Evolutionary conservation across 1,140 invertebrate genomes (phyloP).

Genomic region (Tetraneura akinire): DNA sequence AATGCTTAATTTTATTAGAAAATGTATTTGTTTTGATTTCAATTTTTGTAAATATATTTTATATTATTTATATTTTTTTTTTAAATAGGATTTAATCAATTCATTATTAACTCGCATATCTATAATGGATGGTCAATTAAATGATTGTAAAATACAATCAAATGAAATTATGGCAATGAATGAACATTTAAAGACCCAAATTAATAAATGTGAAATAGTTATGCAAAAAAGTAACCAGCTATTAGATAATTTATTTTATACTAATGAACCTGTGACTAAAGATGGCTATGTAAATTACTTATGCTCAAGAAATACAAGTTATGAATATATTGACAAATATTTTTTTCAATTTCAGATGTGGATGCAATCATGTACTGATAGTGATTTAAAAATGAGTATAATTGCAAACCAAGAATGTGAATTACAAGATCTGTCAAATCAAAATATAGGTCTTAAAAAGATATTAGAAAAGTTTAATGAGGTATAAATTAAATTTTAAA

Average conservation of each 20-base stretch:
- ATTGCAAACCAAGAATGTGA: conserved; percentile 28
- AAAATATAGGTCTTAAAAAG: background rate
- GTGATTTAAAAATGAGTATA: conserved; percentile 27
- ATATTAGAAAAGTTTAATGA: conserved; percentile 2
- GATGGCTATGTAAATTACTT: conserved; percentile 21
- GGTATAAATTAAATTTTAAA: background rate
- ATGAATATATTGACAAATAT: background rate
- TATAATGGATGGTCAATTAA: background rate
- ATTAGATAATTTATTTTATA: conserved; percentile 24
- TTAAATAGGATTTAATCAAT: background rate
- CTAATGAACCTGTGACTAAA: conserved; percentile 32
- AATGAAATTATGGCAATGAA: conserved; percentile 13
- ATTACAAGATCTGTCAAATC: conserved; percentile 5
- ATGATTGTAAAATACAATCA: background rate
- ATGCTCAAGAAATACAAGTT: background rate
- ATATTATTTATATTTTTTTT: background rate
- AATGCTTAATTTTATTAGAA: too few relatives aligned
- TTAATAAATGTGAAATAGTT: conserved; percentile 10
- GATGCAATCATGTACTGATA: conserved; percentile 31
- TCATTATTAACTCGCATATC: conserved; percentile 25
- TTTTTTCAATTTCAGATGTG: background rate
- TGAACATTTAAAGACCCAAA: background rate
- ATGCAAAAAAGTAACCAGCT: conserved; percentile 18
- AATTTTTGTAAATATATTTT: too few relatives aligned
- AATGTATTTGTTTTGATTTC: too few relatives aligned